Evolutionary conservation across 2,888 invertebrate species (phyloP).

Genomic region (Diaphora mendica): DNA sequence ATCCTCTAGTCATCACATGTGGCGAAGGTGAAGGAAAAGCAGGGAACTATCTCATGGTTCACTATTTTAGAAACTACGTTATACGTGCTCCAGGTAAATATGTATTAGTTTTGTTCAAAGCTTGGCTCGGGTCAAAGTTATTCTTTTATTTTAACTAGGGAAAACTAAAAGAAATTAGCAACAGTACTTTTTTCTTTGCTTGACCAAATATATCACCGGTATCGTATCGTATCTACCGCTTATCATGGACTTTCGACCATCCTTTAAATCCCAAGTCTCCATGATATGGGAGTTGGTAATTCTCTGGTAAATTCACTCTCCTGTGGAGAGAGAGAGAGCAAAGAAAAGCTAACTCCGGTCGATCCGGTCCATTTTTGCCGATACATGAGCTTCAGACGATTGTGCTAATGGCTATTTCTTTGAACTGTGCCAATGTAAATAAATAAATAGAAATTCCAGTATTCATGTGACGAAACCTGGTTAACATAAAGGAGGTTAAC

Average conservation of each 20-base stretch:
- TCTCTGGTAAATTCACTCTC: too few relatives aligned
- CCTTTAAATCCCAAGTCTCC: too few relatives aligned
- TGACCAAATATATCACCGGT: neutral
- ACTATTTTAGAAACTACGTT: slow-evolving; percentile 91
- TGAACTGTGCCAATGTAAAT: neutral
- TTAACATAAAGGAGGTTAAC: neutral
- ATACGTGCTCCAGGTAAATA: slow-evolving; percentile 89
- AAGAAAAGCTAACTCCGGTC: neutral
- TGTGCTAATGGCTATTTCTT: too few relatives aligned
- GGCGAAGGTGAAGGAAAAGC: slow-evolving; percentile 90
- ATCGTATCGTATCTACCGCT: neutral
- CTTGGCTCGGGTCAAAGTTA: too few relatives aligned
- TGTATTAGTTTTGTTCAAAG: neutral
- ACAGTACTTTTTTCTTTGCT: neutral
- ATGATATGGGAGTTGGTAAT: too few relatives aligned
- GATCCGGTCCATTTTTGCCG: neutral
- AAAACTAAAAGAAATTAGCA: neutral
- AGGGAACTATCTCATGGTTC: slow-evolving; percentile 93
- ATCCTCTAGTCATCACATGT: slow-evolving; percentile 94
- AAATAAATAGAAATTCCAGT: neutral
- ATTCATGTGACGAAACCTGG: neutral
- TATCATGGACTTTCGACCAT: too few relatives aligned
- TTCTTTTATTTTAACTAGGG: too few relatives aligned
- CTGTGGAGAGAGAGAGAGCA: neutral
- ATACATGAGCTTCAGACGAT: too few relatives aligned